Evolutionary conservation across 2,113 vertebrate genomes (phyloP).

Genomic region (Zapornia atra): DNA sequence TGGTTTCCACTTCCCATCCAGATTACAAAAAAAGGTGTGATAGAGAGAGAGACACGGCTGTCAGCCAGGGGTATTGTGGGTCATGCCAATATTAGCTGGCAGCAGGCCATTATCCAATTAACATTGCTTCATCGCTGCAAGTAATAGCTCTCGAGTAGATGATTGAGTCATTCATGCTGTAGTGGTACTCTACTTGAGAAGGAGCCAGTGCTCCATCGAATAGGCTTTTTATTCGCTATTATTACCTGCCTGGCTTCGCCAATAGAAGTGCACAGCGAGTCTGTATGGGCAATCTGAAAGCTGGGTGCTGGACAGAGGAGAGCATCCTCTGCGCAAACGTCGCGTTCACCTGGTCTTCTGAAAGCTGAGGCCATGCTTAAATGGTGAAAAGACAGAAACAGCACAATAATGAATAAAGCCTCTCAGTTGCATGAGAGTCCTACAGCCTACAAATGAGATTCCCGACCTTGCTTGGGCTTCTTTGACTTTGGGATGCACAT

Average conservation of each 20-base stretch:
- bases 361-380: slow-evolving; percentile 25
- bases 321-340: background rate
- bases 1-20: slow-evolving; percentile 74
- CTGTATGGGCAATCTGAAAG: background rate
- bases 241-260: slow-evolving; percentile 65
- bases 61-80: slow-evolving; percentile 76
- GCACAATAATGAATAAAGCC: slow-evolving; percentile 26
- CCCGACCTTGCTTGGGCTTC: background rate
- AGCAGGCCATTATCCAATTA: slow-evolving; percentile 84
- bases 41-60: slow-evolving; percentile 67
- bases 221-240: slow-evolving; percentile 64
- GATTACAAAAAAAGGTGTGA: slow-evolving; percentile 72
- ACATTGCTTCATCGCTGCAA: slow-evolving; percentile 79
- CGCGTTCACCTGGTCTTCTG: slow-evolving; percentile 12
- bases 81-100: slow-evolving; percentile 81
- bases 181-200: slow-evolving; percentile 73
- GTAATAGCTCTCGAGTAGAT: slow-evolving; percentile 77
- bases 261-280: background rate
- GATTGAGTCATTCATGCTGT: slow-evolving; percentile 78
- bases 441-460: background rate
- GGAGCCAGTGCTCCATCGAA: slow-evolving; percentile 66
- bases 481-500: background rate
- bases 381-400: background rate
- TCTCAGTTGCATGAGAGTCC: background rate
- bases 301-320: slow-evolving; percentile 13